Percentiles rank a stretch among this genome's conserved stretches.
Conservation (phyloP, 1,140 invertebrate species). For the Penaeus japonicus region DNA sequence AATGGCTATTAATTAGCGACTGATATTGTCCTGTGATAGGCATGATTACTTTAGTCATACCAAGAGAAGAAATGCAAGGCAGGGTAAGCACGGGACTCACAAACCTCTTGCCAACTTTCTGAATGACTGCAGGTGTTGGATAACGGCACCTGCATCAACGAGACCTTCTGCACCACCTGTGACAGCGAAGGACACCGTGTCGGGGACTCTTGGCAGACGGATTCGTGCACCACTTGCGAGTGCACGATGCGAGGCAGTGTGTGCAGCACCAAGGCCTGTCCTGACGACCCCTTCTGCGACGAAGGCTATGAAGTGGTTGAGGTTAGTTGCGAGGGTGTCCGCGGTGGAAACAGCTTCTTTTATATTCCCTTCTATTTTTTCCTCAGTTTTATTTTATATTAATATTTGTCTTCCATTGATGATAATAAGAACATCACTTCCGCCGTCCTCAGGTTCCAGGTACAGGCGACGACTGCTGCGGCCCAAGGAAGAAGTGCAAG, state of each 20-base stretch:
- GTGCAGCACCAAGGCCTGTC: slow-evolving; percentile 56
- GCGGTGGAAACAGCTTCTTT: neutral
- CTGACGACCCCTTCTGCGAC: slow-evolving; percentile 53
- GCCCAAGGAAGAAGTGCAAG: slow-evolving; percentile 62
- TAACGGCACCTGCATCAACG: slow-evolving; percentile 71
- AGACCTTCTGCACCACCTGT: slow-evolving; percentile 72
- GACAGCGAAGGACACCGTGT: slow-evolving; percentile 73
- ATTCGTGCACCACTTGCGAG: slow-evolving; percentile 79
- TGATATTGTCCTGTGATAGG: no score
- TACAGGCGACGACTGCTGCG: slow-evolving; percentile 73
- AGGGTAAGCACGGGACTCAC: no score
- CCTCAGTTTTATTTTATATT: neutral
- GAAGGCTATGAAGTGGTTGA: slow-evolving; percentile 47
- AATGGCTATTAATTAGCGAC: no score
- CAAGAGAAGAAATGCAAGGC: no score
- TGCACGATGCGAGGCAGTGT: slow-evolving; percentile 67
- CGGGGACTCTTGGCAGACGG: slow-evolving; percentile 71
- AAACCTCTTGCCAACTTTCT: no score
- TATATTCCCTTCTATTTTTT: neutral
- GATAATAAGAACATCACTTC: neutral
- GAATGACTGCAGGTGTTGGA: slow-evolving; percentile 66
- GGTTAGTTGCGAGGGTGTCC: slow-evolving; percentile 60
- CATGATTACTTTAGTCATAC: no score
- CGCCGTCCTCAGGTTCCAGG: slow-evolving; percentile 67
- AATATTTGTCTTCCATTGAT: no score